Evolutionary conservation across 2,888 invertebrate species (phyloP).

Genomic region (Hydriomena furcata): DNA sequence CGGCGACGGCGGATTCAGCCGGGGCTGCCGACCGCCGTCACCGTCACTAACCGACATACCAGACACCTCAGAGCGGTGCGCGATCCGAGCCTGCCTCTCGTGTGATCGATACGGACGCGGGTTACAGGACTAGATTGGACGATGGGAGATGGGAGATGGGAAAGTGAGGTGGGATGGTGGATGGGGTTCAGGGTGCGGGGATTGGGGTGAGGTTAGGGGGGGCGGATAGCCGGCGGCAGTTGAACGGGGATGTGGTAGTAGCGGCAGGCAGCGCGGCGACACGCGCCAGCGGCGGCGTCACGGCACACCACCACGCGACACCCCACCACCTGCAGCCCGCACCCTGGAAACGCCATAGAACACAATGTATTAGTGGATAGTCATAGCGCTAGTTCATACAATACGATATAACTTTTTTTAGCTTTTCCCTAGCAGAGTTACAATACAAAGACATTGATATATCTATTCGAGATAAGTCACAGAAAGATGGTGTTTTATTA

Average conservation of each 20-base stretch:
- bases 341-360: constrained; percentile 86
- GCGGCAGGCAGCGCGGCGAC: constrained; percentile 97
- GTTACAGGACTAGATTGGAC: constrained; percentile 44
- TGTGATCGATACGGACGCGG: constrained; percentile 70
- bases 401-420: background rate
- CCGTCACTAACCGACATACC: constrained; percentile 62
- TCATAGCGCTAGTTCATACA: constrained; percentile 6
- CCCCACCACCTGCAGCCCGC: constrained; percentile 97
- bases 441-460: too few relatives aligned
- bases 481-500: too few relatives aligned
- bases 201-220: constrained; percentile 63
- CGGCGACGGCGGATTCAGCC: constrained; percentile 24
- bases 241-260: constrained; percentile 98
- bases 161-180: constrained; percentile 26
- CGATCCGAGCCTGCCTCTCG: constrained; percentile 62
- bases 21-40: constrained; percentile 42
- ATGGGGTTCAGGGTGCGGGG: constrained; percentile 34
- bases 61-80: constrained; percentile 25
- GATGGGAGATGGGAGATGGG: constrained; percentile 35
- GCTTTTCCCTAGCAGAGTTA: too few relatives aligned
- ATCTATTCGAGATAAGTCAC: too few relatives aligned
- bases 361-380: constrained; percentile 22
- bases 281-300: constrained; percentile 97
- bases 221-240: constrained; percentile 89
- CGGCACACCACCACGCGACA: constrained; percentile 98